Percentiles rank a stretch among this genome's conserved stretches.
phyloP scores from a whole-genome alignment of 1,140 invertebrate species.

The Daktulosphaira vitifoliae region DNA sequence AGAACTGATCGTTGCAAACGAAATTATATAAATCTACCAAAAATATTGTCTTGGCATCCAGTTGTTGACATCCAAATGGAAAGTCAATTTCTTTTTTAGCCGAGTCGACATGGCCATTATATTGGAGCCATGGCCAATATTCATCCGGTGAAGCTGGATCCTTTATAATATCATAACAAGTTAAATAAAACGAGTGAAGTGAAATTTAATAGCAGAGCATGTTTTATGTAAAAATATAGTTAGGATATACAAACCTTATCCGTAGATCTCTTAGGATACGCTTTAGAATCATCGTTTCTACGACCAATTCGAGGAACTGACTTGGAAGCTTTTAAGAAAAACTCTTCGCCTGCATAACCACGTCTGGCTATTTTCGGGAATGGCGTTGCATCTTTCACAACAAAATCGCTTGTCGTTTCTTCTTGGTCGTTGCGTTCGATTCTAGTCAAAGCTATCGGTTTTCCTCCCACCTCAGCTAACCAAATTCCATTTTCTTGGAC shows the following conservation, averaged over 20 bases:
- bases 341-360: slow-evolving; percentile 31
- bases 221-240: no score
- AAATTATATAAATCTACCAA: not conserved
- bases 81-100: not conserved
- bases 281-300: slow-evolving; percentile 3
- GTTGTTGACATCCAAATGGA: not conserved
- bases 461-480: not conserved
- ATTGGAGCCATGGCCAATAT: not conserved
- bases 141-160: not conserved
- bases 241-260: no score
- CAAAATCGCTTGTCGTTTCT: not conserved
- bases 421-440: not conserved
- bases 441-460: not conserved
- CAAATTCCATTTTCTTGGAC: not conserved
- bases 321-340: slow-evolving; percentile 30
- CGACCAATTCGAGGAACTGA: slow-evolving; percentile 30
- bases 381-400: not conserved
- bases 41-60: slow-evolving; percentile 17
- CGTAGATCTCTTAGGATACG: not conserved
- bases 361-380: slow-evolving; percentile 6
- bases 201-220: no score
- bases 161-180: not conserved
- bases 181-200: no score
- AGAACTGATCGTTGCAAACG: slow-evolving; percentile 21
- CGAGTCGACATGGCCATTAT: not conserved